Base-by-base conservation (phyloP, 1,140 invertebrate species). In the Heliconius hermathena region DNA sequence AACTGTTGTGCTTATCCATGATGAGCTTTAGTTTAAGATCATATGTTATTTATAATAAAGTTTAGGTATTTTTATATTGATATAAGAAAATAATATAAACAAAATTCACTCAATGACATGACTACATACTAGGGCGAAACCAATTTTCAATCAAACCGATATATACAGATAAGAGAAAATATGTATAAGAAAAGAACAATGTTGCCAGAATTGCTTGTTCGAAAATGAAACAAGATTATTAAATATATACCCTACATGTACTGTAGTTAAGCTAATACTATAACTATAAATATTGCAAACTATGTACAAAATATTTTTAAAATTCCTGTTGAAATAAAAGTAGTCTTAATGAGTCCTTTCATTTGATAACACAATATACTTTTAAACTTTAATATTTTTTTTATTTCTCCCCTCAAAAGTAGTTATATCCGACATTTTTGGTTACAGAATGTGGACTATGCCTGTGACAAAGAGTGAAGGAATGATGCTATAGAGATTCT, bases 1-100 rank as follows among this genome's bases (percentile, higher is more conserved):
- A 94, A 87, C 93, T 95, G 77, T 93, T 94, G 71, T 94, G 91
- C 84, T 95, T 95, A 83, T 95, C 94, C 94, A 95, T 94, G 71
- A 20, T 81, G 66, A 46, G 26, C 52, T 66, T 66, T 66, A 66
- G n/a, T 66, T 66, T 29, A 29, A 26, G 60, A 66, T 29, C 60
- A 66, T 66, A 66, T 66, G 60, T 29, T 66, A n/a, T 66, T 66
- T 66, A 13, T 29, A 66, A 13, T 22, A 29, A 66, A 66, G 8
- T 66, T 22, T 18, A 66, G 22, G 26, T 66, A 66, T 66, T 66
- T 66, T 66, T 66, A 66, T 26, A 66, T 66, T 26, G 26, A 26
- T 66, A 26, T 66, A 6, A 29, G 26, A 66, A 66, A 66, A 66
- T 29, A 66, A 66, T 66, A 66, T 66, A 66, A 66, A 66, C 60